phyloP scores from a whole-genome alignment of 2,113 vertebrate genomes.

The Noctilio leporinus region DNA sequence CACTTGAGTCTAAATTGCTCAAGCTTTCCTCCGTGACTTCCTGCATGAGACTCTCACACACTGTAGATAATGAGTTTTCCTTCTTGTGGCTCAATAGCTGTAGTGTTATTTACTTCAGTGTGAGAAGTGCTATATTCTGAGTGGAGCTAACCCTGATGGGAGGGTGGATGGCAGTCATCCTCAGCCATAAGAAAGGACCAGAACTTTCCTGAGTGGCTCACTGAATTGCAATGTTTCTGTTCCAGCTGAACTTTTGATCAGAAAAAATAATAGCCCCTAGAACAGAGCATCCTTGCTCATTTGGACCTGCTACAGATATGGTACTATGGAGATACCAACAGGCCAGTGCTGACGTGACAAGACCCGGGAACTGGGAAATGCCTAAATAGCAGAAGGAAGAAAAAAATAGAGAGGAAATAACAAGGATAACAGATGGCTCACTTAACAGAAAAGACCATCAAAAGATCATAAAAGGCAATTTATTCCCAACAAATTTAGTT shows the following conservation, averaged over 20 bases:
- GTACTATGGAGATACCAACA: not conserved
- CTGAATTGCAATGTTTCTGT: not conserved
- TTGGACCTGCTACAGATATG: not conserved
- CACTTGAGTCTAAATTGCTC: constrained; percentile 5
- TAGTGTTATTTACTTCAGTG: constrained; percentile 22
- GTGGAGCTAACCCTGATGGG: not conserved
- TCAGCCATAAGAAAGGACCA: not conserved
- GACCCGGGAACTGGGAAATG: not conserved
- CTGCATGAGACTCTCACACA: not conserved
- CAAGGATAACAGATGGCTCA: not conserved
- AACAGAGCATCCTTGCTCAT: not conserved
- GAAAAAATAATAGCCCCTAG: not conserved
- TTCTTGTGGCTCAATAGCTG: constrained; percentile 7
- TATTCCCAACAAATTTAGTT: not conserved
- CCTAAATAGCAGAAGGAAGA: not conserved
- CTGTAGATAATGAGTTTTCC: constrained; percentile 12
- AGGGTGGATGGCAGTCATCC: not conserved
- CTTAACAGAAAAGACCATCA: not conserved
- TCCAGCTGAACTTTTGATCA: not conserved
- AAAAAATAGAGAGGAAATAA: not conserved
- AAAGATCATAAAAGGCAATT: not conserved
- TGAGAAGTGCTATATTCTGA: not conserved
- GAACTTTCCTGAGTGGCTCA: not conserved
- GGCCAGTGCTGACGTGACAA: not conserved
- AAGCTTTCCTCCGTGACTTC: not conserved